phyloP scores from a whole-genome alignment of 1,140 invertebrate genomes.

The Bradysia coprophila region DNA sequence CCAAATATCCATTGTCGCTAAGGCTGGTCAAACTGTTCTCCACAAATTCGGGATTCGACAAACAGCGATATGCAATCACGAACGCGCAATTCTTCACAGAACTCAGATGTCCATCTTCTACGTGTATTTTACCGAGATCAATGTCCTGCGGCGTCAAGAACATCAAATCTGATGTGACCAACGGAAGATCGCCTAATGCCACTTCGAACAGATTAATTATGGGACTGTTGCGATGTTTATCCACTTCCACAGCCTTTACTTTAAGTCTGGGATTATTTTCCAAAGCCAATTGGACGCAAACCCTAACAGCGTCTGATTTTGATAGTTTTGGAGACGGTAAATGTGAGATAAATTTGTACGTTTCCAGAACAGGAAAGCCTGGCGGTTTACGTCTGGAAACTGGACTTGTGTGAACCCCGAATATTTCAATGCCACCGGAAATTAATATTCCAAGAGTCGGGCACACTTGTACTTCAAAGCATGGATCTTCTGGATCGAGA shows the following conservation, averaged over 20 bases:
- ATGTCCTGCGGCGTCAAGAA: conserved; percentile 27
- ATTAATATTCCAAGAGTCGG: conserved; percentile 24
- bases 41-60: conserved; percentile 14
- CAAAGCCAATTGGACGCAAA: conserved; percentile 45
- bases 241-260: conserved; percentile 44
- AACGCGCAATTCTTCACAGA: conserved; percentile 35
- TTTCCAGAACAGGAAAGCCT: conserved; percentile 48
- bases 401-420: conserved; percentile 59
- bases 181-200: conserved; percentile 36
- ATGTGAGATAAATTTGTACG: conserved; percentile 59
- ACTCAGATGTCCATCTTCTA: conserved; percentile 39
- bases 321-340: conserved; percentile 23
- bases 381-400: conserved; percentile 46
- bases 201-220: conserved; percentile 32
- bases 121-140: conserved; percentile 30
- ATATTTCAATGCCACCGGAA: conserved; percentile 67
- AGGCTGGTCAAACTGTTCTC: conserved; percentile 15
- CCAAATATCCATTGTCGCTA: conserved; percentile 26
- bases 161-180: conserved; percentile 27
- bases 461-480: conserved; percentile 20
- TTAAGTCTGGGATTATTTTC: conserved; percentile 54
- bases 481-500: conserved; percentile 18
- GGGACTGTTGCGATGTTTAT: conserved; percentile 21
- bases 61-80: conserved; percentile 28
- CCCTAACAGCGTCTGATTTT: conserved; percentile 13